Evolutionary conservation across 2,888 invertebrate genomes (phyloP).

Genomic region (Meteorus colon): DNA sequence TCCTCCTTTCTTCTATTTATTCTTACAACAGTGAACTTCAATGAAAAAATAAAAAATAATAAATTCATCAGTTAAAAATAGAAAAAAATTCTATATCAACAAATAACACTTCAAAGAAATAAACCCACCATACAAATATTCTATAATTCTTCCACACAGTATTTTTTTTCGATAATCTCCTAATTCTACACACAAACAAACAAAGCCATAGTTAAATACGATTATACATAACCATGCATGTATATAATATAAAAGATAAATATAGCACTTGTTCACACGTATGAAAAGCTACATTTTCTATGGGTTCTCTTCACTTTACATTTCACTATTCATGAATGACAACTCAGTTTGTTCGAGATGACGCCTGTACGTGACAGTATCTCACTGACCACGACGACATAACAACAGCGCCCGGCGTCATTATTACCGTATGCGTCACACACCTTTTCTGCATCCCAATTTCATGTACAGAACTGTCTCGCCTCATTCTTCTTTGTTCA

Average conservation of each 20-base stretch:
- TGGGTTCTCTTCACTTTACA: slow-evolving; percentile 14
- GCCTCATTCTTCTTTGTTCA: background rate
- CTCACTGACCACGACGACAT: slow-evolving; percentile 55
- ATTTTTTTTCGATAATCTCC: background rate
- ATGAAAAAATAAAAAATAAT: background rate
- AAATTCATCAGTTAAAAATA: background rate
- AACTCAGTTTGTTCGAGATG: slow-evolving; percentile 54
- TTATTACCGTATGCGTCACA: slow-evolving; percentile 4
- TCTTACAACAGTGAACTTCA: too few species aligned
- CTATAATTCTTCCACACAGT: background rate
- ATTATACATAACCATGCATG: background rate
- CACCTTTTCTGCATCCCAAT: background rate
- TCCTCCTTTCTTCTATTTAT: too few species aligned
- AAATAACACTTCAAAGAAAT: background rate
- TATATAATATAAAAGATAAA: background rate
- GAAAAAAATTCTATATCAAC: background rate
- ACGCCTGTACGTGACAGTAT: slow-evolving; percentile 68
- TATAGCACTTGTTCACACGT: background rate
- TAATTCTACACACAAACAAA: background rate
- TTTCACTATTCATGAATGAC: slow-evolving; percentile 37
- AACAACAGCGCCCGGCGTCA: slow-evolving; percentile 54
- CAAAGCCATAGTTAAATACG: background rate
- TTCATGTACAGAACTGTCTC: background rate
- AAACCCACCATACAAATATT: too few species aligned
- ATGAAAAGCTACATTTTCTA: slow-evolving; percentile 8